Conservation (phyloP, 2,113 vertebrate genomes). For the Symphodus melops region DNA sequence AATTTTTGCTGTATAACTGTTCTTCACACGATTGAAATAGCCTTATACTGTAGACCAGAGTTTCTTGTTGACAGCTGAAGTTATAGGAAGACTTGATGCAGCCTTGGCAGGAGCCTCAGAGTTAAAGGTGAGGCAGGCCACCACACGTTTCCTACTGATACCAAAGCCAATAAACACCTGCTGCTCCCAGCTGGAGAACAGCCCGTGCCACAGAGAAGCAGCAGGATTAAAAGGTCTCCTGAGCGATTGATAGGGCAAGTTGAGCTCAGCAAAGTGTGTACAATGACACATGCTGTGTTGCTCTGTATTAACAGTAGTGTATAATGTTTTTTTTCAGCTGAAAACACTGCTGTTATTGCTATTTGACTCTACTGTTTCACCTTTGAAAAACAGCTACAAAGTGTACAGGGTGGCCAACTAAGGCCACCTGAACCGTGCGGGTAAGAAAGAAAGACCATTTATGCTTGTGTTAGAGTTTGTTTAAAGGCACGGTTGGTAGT, state of each 20-base stretch:
- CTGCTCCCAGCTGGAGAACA: conserved; percentile 68
- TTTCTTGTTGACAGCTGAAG: conserved; percentile 24
- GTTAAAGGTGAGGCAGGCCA: conserved; percentile 56
- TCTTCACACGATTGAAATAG: neutral
- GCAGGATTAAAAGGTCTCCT: conserved; percentile 69
- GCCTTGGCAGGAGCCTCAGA: conserved; percentile 36
- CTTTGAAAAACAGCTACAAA: neutral
- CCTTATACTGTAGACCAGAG: neutral
- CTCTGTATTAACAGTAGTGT: conserved; percentile 5
- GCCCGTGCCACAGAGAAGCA: conserved; percentile 61
- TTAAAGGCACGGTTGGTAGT: no score
- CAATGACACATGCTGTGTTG: conserved; percentile 46
- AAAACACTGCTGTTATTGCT: conserved; percentile 2
- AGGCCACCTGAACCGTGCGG: neutral
- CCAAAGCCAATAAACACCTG: conserved; percentile 70
- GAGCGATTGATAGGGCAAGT: conserved; percentile 60
- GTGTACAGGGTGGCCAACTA: neutral
- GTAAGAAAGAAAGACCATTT: neutral
- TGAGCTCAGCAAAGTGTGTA: conserved; percentile 41
- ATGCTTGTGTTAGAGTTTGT: neutral
- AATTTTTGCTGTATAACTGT: neutral
- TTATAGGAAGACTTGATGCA: conserved; percentile 24
- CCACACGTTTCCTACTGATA: conserved; percentile 62
- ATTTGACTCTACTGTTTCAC: neutral
- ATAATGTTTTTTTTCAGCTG: conserved; percentile 4